These are phyloP conservation scores for Empis stercorea DNA, from an alignment of 2,888 invertebrate species.

Conservation along the genomic window DNA sequence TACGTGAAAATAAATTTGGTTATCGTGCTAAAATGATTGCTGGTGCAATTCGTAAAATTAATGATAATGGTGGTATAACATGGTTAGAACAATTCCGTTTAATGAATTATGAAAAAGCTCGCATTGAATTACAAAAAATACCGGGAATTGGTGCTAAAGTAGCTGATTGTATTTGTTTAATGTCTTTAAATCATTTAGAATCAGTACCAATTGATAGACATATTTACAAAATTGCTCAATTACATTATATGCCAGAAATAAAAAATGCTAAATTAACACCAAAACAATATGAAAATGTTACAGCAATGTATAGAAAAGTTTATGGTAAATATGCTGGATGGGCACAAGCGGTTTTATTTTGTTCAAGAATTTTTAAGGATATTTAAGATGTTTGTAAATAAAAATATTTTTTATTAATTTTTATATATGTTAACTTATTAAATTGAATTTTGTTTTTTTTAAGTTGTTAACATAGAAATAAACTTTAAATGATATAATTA, in stretches of 20 bases:
- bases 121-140: conserved; percentile 56
- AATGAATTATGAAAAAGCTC: conserved; percentile 58
- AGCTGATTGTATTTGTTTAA: conserved; percentile 93
- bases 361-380: not conserved
- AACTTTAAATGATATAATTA: too few species aligned
- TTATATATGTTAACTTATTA: too few species aligned
- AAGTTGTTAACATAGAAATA: too few species aligned
- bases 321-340: conserved; percentile 86
- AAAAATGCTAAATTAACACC: conserved; percentile 61
- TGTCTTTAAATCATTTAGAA: conserved; percentile 81
- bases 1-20: conserved; percentile 67
- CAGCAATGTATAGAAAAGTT: conserved; percentile 59
- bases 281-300: conserved; percentile 75
- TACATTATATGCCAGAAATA: conserved; percentile 67
- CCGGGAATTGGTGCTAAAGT: conserved; percentile 94
- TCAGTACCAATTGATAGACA: conserved; percentile 95
- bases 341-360: conserved; percentile 68
- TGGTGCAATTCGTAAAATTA: conserved; percentile 56
- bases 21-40: conserved; percentile 81
- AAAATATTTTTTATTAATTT: too few species aligned
- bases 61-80: conserved; percentile 49
- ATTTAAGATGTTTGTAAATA: too few species aligned
- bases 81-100: conserved; percentile 62
- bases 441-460: too few species aligned
- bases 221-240: conserved; percentile 78